Evolutionary conservation across 2,888 invertebrate species (phyloP), one percentile per base, ranked within the genome.

Genomic region (Neuroscelio doddi): DNA sequence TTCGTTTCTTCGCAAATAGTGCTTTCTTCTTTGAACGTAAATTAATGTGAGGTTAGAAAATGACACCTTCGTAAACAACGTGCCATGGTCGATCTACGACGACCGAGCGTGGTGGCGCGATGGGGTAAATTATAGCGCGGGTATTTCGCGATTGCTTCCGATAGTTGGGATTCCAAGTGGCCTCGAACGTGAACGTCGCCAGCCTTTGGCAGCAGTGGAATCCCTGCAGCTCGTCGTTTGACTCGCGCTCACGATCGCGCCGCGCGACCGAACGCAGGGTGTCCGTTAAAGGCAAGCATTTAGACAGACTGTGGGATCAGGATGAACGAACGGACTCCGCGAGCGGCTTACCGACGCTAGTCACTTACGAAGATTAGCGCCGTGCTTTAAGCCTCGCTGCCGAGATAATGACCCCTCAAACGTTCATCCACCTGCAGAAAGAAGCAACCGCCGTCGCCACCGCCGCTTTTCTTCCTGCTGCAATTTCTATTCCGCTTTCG

Each of bases 101-200:
- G n/a, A 3, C n/a, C n/a, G 30, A 10, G 9, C 30, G 30, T 30
- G 42, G 47, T 55, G 51, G 55, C 55, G 44, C 42, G 41, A 64
- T 51, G 64, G 69, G 63, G 58, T 80, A 77, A 80, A 80, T 81
- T 80, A 81, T 81, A 79, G 79, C 80, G 64, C 65, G 72, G 68
- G 70, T 74, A 76, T 76, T 79, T 75, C 69, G 76, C 78, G 80
- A 81, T 81, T 79, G 80, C 80, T 81, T 80, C 78, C 80, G 81
- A 81, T 81, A 80, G 80, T 77, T 77, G 72, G 71, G 70, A 75
- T 76, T 73, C 72, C 72, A 67, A 46, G 53, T 64, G 27, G 56
- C 53, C 50, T 44, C 32, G 53, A 50, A 36, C 45, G 27, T 53
- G 41, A 45, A 36, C 75, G 76, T 76, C 76, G 73, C 72, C 72